Evolutionary conservation across 2,888 invertebrate genomes (phyloP), one percentile per base, ranked within the genome.

Genomic region (Darwinula stevensoni): DNA sequence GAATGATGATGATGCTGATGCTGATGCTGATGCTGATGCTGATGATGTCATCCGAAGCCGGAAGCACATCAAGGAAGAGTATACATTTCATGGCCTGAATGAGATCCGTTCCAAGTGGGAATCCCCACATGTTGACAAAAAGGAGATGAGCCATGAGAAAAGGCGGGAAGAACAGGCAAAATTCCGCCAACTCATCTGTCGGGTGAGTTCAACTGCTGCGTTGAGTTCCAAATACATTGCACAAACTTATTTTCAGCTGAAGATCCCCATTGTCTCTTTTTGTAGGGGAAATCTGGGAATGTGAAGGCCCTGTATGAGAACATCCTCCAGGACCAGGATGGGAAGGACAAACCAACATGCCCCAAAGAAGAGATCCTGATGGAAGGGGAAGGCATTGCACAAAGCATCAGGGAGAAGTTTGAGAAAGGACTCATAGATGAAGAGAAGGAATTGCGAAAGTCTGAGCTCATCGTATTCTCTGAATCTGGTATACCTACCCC

Each of bases 231-330:
- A n/a, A n/a, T 22, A n/a, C 22, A 22, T n/a, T 22, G 22, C n/a
- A 22, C n/a, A 22, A 9, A 22, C n/a, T 9, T 22, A 22, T 5
- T 28, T 28, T 28, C 14, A 9, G 5, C 14, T 28, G 14, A 9
- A 28, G 6, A 35, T 36, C 15, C 34, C 26, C 14, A 11, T 31
- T 32, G 16, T 5, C 9, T 35, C 3, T 45, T 43, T 31, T 56
- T 56, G 12, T 51, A 71, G 69, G 78, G 78, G 9, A 78, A 78
- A 54, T n/a, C n/a, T n/a, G 75, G 68, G 0, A 75, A 75, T 45
- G 72, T 82, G 53, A 82, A 80, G 47, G 80, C 80, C 46, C 67
- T 75, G 61, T 82, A 82, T 47, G 80, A 82, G 45, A 76, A 78
- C 45, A 80, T 80, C 1, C 73, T 80, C 14, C 42, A 42, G 36